phyloP scores from a whole-genome alignment of 2,888 invertebrate species.

The Atethmia centrago region DNA sequence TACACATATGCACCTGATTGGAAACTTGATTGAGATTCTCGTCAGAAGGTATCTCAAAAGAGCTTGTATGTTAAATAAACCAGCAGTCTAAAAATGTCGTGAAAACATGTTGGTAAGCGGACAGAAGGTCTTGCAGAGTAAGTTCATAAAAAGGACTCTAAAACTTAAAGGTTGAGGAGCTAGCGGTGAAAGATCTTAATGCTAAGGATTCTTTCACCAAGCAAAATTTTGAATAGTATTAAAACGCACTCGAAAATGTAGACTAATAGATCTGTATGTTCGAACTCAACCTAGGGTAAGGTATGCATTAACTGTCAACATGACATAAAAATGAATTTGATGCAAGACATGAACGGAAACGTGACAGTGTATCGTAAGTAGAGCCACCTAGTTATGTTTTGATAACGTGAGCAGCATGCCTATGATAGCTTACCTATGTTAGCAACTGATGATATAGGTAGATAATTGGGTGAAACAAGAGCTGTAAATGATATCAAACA shows the following conservation, averaged over 20 bases:
- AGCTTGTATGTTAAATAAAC: neutral
- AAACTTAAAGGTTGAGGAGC: neutral
- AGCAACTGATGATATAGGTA: conserved; percentile 54
- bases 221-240: neutral
- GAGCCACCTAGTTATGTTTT: conserved; percentile 49
- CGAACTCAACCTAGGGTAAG: conserved; percentile 17
- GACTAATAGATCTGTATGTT: neutral
- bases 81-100: neutral
- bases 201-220: neutral
- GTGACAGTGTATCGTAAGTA: conserved; percentile 24
- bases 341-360: conserved; percentile 23
- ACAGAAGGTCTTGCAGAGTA: neutral
- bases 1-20: neutral
- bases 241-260: too few species aligned
- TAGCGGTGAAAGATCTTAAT: neutral
- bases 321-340: conserved; percentile 14
- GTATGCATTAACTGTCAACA: conserved; percentile 3
- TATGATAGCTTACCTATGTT: conserved; percentile 61
- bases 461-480: conserved; percentile 60
- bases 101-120: neutral
- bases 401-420: conserved; percentile 60
- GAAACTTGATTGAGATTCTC: neutral
- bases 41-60: neutral
- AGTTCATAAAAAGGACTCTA: neutral
- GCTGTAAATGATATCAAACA: conserved; percentile 24